These are phyloP conservation scores for Leptinotarsa undecemlineata DNA, from an alignment of 1,140 invertebrate species.

Conservation along the genomic window DNA sequence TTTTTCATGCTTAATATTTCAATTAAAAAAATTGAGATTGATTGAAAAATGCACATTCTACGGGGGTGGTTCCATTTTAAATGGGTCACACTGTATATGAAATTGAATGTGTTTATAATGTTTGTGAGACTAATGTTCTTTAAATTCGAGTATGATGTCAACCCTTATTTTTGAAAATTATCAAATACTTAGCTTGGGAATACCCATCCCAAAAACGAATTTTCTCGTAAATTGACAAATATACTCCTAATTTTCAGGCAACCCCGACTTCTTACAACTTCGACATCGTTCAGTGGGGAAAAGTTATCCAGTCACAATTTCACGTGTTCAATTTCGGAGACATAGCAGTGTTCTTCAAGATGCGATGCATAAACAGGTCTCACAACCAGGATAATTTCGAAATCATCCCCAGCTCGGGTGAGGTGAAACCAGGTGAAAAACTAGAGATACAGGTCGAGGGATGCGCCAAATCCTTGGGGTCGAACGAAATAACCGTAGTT, in stretches of 20 bases:
- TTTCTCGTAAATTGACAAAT: no score
- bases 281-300: constrained; percentile 24
- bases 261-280: constrained; percentile 36
- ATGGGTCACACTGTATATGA: no score
- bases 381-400: not conserved
- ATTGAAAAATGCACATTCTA: no score
- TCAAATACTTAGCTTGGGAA: not conserved
- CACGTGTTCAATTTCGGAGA: constrained; percentile 14
- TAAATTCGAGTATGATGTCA: not conserved
- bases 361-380: not conserved
- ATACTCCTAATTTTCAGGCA: constrained; percentile 29
- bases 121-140: not conserved
- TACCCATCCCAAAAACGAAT: no score
- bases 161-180: not conserved
- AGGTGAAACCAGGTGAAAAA: not conserved
- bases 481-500: not conserved
- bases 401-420: not conserved
- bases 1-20: no score
- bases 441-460: not conserved
- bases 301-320: constrained; percentile 27
- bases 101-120: not conserved
- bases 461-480: not conserved
- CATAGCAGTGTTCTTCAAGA: not conserved
- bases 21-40: no score
- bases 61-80: no score